Conservation (phyloP, 2,113 vertebrate genomes). For the Monopterus albus region DNA sequence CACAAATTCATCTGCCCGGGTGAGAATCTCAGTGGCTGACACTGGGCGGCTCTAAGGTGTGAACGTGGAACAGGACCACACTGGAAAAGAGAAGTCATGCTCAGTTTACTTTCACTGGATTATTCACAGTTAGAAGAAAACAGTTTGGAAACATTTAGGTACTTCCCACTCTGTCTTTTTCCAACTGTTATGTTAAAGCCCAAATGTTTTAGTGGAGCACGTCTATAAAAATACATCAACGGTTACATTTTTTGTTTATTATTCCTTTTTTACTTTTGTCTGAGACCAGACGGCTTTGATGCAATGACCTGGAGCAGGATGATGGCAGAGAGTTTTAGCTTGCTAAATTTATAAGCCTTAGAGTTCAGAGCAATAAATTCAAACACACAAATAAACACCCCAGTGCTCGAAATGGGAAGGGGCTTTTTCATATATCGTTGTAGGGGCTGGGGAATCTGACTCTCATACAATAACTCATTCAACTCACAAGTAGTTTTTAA, state of each 20-base stretch:
- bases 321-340: constrained; percentile 14
- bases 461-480: too few relatives aligned
- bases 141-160: constrained; percentile 17
- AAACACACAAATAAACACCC: constrained; percentile 62
- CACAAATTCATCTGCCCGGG: constrained; percentile 25
- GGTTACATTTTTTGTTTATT: constrained; percentile 39
- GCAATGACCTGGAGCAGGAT: constrained; percentile 30
- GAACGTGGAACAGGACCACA: constrained; percentile 27
- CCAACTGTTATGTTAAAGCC: constrained; percentile 37
- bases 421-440: too few relatives aligned
- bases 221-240: constrained; percentile 52
- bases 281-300: constrained; percentile 22
- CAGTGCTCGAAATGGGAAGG: too few relatives aligned
- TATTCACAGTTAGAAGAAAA: constrained; percentile 29
- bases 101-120: constrained; percentile 30
- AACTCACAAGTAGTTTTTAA: too few relatives aligned
- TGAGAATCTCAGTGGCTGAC: not conserved
- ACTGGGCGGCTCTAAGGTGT: constrained; percentile 17
- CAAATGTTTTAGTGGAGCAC: constrained; percentile 42
- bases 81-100: constrained; percentile 20
- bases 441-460: too few relatives aligned
- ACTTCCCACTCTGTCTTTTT: constrained; percentile 30
- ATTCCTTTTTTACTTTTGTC: constrained; percentile 23
- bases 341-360: constrained; percentile 30
- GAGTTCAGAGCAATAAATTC: constrained; percentile 53